phyloP scores from a whole-genome alignment of 2,888 invertebrate genomes.

The Sepiola atlantica region DNA sequence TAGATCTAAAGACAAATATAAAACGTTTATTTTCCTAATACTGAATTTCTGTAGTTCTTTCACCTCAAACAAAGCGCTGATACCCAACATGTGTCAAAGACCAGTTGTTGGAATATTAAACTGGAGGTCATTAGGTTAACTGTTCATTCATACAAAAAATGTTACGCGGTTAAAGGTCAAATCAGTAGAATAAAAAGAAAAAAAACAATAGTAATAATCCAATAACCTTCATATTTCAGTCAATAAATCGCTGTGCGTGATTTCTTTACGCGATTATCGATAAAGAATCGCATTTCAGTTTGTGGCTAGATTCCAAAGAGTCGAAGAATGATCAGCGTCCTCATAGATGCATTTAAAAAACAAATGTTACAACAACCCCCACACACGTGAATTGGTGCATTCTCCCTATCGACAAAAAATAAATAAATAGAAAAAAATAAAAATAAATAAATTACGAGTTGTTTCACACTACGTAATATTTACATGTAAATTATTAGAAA shows the following conservation, averaged over 20 bases:
- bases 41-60: background rate
- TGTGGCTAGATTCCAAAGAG: background rate
- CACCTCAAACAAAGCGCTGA: too few species aligned
- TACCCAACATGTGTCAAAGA: background rate
- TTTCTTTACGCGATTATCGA: background rate
- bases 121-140: background rate
- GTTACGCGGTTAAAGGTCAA: background rate
- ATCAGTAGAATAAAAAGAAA: too few species aligned
- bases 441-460: too few species aligned
- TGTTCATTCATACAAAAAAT: background rate
- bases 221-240: background rate
- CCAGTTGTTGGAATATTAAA: background rate
- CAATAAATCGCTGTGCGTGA: background rate
- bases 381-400: background rate
- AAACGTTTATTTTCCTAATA: background rate
- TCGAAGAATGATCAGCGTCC: background rate
- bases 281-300: background rate
- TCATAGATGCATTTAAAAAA: background rate
- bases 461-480: too few species aligned
- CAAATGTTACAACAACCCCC: background rate
- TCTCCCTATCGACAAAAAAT: background rate
- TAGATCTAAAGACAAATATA: too few species aligned
- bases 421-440: too few species aligned
- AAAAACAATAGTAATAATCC: background rate
- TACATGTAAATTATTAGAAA: too few species aligned